Base-by-base conservation (phyloP, 1,140 invertebrate genomes). In the Trachelipus rathkii region DNA sequence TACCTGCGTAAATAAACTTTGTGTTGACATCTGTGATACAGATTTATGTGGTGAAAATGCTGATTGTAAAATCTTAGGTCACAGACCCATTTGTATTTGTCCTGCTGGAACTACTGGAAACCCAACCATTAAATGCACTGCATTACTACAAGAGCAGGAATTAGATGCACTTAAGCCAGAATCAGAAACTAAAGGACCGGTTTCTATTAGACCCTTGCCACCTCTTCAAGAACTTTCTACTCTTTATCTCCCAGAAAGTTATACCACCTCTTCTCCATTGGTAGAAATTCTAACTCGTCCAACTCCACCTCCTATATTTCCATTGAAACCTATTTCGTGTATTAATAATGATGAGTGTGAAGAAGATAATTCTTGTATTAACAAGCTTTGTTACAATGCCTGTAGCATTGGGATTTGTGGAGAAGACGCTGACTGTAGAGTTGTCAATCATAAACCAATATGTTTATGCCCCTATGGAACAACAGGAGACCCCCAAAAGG, bases 391-490 rank as follows among this genome's bases (percentile, higher is more conserved):
- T 81, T 84, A 92, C n/a, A 91, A 92, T 84, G 93, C 93, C 5
- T 96, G 94, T 82, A 82, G 87, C 0, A 87, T 88, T 45, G 86
- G 86, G 24, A 82, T 87, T 8, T 96, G 94, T 84, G 93, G 93
- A 13, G 89, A 89, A 21, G 91, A 91, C 50, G 93, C 94, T 19
- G 87, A 91, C 73, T 96, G 94, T 82, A 85, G 88, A 66, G 90
- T 89, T 0, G 86, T 90, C 72, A 88, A 89, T 68, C 94, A 96
- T 82, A 87, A 88, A 77, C 87, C 90, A 72, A 89, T 89, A 53
- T 96, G 94, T 84, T 88, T 90, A 73, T 96, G 94, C 82, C 86
- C 88, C 10, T 88, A 89, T 79, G 93, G 93, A 69, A 94, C 91
- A 81, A 88, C 92, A 81, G 93, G 93, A 53, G 8, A 60, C 19